Evolutionary conservation across 2,888 invertebrate species (phyloP), one percentile per base, ranked within the genome.

Genomic region (Buathra laborator): DNA sequence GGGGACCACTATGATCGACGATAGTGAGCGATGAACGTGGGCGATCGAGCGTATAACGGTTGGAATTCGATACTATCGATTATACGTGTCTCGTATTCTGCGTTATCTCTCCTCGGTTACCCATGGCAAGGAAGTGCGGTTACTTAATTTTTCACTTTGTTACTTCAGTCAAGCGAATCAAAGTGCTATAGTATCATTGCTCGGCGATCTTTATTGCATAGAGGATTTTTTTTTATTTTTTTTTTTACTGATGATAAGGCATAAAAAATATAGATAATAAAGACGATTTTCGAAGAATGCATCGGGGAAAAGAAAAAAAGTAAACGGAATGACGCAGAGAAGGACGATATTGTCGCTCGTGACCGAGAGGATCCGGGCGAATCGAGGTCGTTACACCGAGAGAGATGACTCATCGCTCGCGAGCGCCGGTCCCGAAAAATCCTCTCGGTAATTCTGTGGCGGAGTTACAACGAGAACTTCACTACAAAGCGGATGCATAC

Each of bases 331-430:
- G 46, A 68, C 46, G 5, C 56, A 51, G 64, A 19, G 62, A 64
- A 37, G 56, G 64, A 46, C 51, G 43, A 76, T 62, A 78, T 81
- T 79, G 81, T 85, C 77, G 85, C 64, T 78, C 19, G 75, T 79
- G 43, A 82, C 75, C 70, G 53, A 74, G 66, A 62, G 78, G 62
- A 76, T 80, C 59, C 79, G 71, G 72, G 66, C 71, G 79, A 82
- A 70, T 66, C 56, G 81, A 82, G 85, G 85, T 85, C 82, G 79
- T 85, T 85, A 85, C 82, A 82, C 85, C 76, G 82, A 59, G 72
- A 48, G 76, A 5, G 79, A 82, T 85, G 85, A 85, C 82, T 85
- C 85, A 85, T 71, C 82, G 46, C 48, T 62, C 51, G 44, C 51
- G 46, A 59, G 74, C 44, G 72, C 12, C 64, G 53, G 79, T 67